Conservation (phyloP, 2,888 invertebrate species). For the Macaria notata region DNA sequence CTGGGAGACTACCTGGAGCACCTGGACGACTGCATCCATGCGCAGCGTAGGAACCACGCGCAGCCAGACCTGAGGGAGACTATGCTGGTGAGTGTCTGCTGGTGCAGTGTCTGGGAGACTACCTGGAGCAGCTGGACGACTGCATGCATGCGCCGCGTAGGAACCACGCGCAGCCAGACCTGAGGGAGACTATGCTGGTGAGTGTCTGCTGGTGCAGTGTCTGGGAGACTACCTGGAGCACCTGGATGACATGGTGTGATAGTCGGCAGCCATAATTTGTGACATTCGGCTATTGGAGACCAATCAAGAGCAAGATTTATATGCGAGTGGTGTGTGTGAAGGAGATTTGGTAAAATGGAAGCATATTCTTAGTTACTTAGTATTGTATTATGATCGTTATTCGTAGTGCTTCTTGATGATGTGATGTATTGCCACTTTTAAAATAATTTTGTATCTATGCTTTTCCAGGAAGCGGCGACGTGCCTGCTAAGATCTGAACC, state of each 20-base stretch:
- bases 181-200: conserved; percentile 5
- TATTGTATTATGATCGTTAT: too few relatives aligned
- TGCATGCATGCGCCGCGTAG: conserved; percentile 45
- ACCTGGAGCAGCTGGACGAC: conserved; percentile 61
- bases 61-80: conserved; percentile 35
- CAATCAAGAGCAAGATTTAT: too few relatives aligned
- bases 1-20: conserved; percentile 62
- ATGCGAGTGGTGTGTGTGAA: too few relatives aligned
- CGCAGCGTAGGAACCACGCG: conserved; percentile 37
- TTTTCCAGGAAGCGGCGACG: conserved; percentile 61
- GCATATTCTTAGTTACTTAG: too few relatives aligned
- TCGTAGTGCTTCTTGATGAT: too few relatives aligned
- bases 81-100: conserved; percentile 4
- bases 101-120: conserved; percentile 62
- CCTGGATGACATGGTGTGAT: conserved; percentile 44
- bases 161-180: conserved; percentile 40
- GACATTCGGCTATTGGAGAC: too few relatives aligned
- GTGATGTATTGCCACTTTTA: too few relatives aligned
- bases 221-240: conserved; percentile 62
- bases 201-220: conserved; percentile 47
- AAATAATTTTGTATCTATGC: too few relatives aligned
- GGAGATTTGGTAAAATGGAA: too few relatives aligned
- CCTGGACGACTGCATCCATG: conserved; percentile 54
- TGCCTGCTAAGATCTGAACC: conserved; percentile 68
- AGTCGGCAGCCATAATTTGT: too few relatives aligned